Conservation (phyloP, 2,797 vertebrate species). For the Nasua narica region DNA sequence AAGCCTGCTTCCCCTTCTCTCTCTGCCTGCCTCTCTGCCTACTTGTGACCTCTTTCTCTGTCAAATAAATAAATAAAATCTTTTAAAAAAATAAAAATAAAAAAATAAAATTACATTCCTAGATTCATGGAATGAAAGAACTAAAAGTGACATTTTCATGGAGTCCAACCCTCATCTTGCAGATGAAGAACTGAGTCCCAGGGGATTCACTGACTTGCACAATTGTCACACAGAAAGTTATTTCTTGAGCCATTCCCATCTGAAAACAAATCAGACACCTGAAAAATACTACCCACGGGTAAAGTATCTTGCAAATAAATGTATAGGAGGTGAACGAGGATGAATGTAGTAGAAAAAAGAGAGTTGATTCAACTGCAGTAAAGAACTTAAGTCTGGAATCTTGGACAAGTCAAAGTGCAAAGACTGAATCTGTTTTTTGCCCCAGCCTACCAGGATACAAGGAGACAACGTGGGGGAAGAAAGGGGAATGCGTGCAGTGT, state of each 20-base stretch:
- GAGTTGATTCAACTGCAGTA: background rate
- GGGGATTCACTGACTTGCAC: background rate
- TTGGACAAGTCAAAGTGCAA: background rate
- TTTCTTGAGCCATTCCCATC: background rate
- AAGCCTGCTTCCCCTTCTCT: no score
- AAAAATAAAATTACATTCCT: background rate
- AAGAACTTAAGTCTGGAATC: background rate
- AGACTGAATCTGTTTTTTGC: background rate
- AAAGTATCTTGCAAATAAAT: background rate
- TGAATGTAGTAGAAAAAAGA: background rate
- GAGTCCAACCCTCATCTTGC: background rate
- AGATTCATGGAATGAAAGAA: background rate
- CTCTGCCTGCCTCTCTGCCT: no score
- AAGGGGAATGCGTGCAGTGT: fast-evolving
- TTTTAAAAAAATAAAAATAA: no score
- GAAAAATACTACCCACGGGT: background rate
- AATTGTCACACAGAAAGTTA: background rate
- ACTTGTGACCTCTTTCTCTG: no score
- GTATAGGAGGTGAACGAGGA: fast-evolving
- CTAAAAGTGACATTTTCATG: background rate
- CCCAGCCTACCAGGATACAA: background rate
- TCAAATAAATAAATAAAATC: no score
- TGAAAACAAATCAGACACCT: background rate
- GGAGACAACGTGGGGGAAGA: background rate
- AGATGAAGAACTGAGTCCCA: background rate